Evolutionary conservation across 2,888 invertebrate species (phyloP).

Genomic region (Clistopyga incitator): DNA sequence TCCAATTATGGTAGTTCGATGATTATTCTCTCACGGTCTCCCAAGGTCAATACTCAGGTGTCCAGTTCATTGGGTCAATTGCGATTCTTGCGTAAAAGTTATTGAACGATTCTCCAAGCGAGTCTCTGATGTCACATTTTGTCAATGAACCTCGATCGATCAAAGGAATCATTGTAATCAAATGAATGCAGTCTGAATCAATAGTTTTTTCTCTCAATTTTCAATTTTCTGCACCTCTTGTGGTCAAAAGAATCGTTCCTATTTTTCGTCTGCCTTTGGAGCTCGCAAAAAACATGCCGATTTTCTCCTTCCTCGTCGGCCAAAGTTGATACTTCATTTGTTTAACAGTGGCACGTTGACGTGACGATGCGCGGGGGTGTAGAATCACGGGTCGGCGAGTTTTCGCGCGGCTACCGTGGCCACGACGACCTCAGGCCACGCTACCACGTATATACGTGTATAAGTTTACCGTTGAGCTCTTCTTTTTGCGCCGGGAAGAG

Average conservation of each 20-base stretch:
- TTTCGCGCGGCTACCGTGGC: conserved; percentile 25
- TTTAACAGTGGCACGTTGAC: conserved; percentile 4
- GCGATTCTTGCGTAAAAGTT: neutral
- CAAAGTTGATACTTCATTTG: conserved; percentile 20
- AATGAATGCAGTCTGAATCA: neutral
- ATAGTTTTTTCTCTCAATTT: too few relatives aligned
- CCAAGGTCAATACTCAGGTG: conserved; percentile 58
- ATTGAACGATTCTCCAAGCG: neutral
- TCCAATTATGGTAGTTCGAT: conserved; percentile 80
- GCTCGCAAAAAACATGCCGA: too few relatives aligned
- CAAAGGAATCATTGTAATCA: neutral
- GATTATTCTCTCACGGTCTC: conserved; percentile 12
- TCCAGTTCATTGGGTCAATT: conserved; percentile 16
- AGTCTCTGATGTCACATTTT: neutral
- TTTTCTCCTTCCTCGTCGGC: conserved; percentile 3
- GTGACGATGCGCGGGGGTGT: conserved; percentile 7
- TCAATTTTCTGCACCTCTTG: neutral
- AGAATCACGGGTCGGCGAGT: conserved; percentile 28
- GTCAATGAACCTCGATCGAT: neutral
- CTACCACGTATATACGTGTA: neutral
- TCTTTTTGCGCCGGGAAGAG: conserved; percentile 67
- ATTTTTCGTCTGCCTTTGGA: neutral
- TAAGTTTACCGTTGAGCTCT: conserved; percentile 23
- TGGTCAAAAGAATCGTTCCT: neutral
- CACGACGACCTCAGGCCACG: conserved; percentile 36